Percentiles rank a stretch among this genome's conserved stretches.
Conservation (phyloP, 1,140 invertebrate species). For the Euwallacea similis region DNA sequence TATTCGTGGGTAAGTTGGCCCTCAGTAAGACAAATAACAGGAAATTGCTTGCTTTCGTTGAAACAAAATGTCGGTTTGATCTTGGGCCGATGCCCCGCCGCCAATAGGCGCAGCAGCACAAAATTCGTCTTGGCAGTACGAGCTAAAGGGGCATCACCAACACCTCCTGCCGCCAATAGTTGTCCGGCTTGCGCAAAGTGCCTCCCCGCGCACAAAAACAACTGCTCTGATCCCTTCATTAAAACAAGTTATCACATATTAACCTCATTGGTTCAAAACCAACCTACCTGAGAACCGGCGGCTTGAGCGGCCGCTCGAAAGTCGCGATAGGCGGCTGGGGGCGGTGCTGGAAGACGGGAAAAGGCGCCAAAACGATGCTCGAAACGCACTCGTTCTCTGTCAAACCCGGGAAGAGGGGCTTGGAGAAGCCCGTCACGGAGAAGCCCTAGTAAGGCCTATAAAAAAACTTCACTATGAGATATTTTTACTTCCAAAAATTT, state of each 20-base stretch:
- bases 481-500: conserved; percentile 11
- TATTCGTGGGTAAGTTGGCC: conserved; percentile 27
- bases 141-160: conserved; percentile 20
- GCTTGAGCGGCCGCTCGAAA: conserved; percentile 29
- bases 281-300: conserved; percentile 26
- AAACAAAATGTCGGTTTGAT: conserved; percentile 31
- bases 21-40: conserved; percentile 31
- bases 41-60: conserved; percentile 33
- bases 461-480: neutral
- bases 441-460: conserved; percentile 74
- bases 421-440: conserved; percentile 69
- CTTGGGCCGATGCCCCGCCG: conserved; percentile 28
- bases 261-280: neutral
- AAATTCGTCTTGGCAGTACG: conserved; percentile 33
- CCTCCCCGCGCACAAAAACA: conserved; percentile 28
- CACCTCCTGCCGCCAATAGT: conserved; percentile 24
- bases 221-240: conserved; percentile 21
- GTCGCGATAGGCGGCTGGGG: conserved; percentile 64
- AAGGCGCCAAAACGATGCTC: conserved; percentile 93
- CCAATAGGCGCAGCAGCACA: conserved; percentile 26
- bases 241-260: neutral
- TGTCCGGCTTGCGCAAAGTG: conserved; percentile 34
- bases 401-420: conserved; percentile 83
- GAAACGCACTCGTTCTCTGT: conserved; percentile 91
- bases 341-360: conserved; percentile 81